Evolutionary conservation across 1,140 invertebrate species (phyloP).

Genomic region (Cotesia glomerata): DNA sequence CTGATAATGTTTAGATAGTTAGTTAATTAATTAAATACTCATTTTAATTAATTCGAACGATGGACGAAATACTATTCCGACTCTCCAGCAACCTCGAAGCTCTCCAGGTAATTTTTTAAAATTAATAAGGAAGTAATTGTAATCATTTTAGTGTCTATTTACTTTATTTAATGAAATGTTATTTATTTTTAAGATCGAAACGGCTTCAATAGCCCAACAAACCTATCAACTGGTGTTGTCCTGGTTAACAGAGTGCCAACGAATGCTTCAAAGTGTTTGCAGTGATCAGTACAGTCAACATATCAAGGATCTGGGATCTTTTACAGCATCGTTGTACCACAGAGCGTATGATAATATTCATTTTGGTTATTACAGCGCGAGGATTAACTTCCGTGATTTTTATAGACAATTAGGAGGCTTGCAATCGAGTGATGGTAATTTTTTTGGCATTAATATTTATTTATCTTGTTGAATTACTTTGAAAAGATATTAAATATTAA

Average conservation of each 20-base stretch:
- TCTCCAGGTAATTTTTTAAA: conserved; percentile 51
- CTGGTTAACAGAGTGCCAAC: conserved; percentile 48
- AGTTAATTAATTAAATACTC: conserved; percentile 10
- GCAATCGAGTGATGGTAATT: conserved; percentile 43
- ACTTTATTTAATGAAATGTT: conserved; percentile 15
- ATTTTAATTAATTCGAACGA: conserved; percentile 17
- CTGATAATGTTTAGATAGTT: conserved; percentile 11
- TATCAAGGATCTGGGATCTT: conserved; percentile 47
- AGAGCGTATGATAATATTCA: conserved; percentile 47
- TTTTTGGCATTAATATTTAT: conserved; percentile 10
- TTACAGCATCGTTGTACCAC: conserved; percentile 47
- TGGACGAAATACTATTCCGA: conserved; percentile 61
- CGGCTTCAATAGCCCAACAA: conserved; percentile 51
- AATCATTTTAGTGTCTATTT: not conserved
- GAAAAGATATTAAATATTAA: no score
- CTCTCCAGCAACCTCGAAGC: conserved; percentile 52
- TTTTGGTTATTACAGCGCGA: conserved; percentile 45
- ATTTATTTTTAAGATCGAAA: conserved; percentile 53
- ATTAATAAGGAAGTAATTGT: not conserved
- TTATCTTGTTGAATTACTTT: no score
- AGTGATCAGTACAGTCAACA: conserved; percentile 51
- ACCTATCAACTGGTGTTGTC: conserved; percentile 52
- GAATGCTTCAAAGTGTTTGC: conserved; percentile 49
- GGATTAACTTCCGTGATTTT: conserved; percentile 49
- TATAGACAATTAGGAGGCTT: conserved; percentile 47